These are phyloP conservation scores for Ceratina calcarata DNA, from an alignment of 1,140 invertebrate species.

Conservation along the genomic window DNA sequence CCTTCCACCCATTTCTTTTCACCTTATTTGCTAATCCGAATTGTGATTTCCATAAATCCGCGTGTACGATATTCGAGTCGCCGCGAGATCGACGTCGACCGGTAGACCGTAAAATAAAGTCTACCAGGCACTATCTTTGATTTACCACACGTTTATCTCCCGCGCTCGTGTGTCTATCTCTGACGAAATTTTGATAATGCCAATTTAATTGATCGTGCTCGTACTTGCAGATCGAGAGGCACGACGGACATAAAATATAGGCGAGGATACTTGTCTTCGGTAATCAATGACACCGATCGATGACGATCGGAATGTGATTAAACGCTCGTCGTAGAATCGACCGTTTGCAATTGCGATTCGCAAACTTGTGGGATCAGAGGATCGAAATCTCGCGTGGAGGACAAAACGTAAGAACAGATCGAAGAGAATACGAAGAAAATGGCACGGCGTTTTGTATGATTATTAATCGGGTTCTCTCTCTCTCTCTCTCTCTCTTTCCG, in stretches of 20 bases:
- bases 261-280: neutral
- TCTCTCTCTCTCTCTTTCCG: no score
- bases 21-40: constrained; percentile 58
- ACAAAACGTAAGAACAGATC: no score
- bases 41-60: constrained; percentile 52
- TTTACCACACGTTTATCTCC: constrained; percentile 24
- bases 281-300: neutral
- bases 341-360: neutral
- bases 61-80: constrained; percentile 31
- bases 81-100: constrained; percentile 21
- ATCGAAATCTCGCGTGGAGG: neutral
- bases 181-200: neutral
- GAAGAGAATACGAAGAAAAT: no score
- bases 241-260: no score
- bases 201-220: neutral
- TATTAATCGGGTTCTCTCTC: neutral
- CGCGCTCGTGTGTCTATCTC: neutral
- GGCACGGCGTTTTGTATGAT: no score
- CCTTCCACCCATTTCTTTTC: constrained; percentile 57
- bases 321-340: neutral
- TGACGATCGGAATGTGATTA: neutral
- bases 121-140: constrained; percentile 5
- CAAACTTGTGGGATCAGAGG: neutral
- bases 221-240: neutral
- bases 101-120: constrained; percentile 37